Conservation (phyloP, 2,888 invertebrate species). For the Epirrhoe tristata region DNA sequence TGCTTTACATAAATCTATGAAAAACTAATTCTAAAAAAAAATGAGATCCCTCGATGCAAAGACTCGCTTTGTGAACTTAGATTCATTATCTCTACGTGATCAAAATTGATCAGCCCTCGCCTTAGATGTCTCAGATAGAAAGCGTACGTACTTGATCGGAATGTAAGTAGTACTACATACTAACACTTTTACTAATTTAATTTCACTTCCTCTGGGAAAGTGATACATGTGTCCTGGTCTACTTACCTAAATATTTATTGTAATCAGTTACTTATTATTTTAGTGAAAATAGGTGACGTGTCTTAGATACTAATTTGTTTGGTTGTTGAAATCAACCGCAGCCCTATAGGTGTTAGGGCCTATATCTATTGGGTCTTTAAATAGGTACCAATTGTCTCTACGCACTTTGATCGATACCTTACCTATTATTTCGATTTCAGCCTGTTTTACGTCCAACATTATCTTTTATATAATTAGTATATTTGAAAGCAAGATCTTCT, state of each 20-base stretch:
- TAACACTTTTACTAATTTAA: conserved; percentile 33
- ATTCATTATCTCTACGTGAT: conserved; percentile 39
- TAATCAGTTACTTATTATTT: conserved; percentile 32
- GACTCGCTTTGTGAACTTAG: conserved; percentile 19
- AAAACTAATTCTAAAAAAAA: too few species aligned
- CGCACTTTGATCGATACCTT: too few species aligned
- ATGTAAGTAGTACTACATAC: conserved; percentile 21
- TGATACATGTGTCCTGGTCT: conserved; percentile 32
- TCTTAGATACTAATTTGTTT: conserved; percentile 9
- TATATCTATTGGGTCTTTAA: too few species aligned
- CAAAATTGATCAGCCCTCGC: conserved; percentile 39
- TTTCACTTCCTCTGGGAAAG: conserved; percentile 41
- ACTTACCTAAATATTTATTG: conserved; percentile 37
- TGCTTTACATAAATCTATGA: too few species aligned
- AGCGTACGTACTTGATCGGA: conserved; percentile 35
- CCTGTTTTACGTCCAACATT: too few species aligned
- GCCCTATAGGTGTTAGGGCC: neutral
- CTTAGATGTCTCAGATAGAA: conserved; percentile 40
- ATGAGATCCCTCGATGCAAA: conserved; percentile 5
- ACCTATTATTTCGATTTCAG: too few species aligned
- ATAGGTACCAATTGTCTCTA: too few species aligned
- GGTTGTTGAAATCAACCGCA: neutral
- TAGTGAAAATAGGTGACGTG: conserved; percentile 15
- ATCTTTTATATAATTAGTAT: too few species aligned
- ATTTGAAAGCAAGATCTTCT: too few species aligned